A percentile compares a stretch with the other conserved stretches of the same genome.
Evolutionary conservation across 1,140 invertebrate genomes (phyloP).

Genomic region (Meteorus sp.): DNA sequence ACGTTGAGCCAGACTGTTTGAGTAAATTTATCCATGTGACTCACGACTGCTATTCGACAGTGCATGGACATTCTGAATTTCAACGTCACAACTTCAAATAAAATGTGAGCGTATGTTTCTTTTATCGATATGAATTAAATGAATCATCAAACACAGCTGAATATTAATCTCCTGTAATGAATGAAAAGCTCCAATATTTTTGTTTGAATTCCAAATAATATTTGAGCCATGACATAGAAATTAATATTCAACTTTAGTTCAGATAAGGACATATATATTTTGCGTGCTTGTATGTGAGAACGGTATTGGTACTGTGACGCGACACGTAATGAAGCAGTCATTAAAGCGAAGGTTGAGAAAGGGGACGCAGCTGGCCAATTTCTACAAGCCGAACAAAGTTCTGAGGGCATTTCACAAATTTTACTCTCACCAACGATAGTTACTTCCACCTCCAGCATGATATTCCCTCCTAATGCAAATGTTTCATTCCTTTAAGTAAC

Average conservation of each 20-base stretch:
- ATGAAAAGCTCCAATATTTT: too few relatives aligned
- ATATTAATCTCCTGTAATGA: too few relatives aligned
- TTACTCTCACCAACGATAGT: background rate
- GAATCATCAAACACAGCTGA: too few relatives aligned
- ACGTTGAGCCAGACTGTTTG: slow-evolving; percentile 6
- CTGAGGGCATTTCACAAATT: slow-evolving; percentile 6
- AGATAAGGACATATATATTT: too few relatives aligned
- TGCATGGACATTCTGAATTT: background rate
- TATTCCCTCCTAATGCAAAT: background rate
- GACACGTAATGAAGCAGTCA: background rate
- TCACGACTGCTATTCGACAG: slow-evolving; percentile 7
- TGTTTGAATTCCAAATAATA: too few relatives aligned
- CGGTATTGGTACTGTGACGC: too few relatives aligned
- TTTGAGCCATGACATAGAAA: too few relatives aligned
- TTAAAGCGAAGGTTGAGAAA: background rate
- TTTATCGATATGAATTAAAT: too few relatives aligned
- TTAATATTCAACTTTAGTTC: too few relatives aligned
- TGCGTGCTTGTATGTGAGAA: too few relatives aligned
- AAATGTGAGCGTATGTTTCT: too few relatives aligned
- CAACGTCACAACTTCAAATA: too few relatives aligned
- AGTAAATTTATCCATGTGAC: slow-evolving; percentile 21
- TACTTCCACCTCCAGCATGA: background rate
- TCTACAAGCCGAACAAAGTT: slow-evolving; percentile 4
- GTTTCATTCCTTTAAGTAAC: background rate
- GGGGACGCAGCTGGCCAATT: slow-evolving; percentile 21